Percentiles rank a stretch among this genome's conserved stretches.
phyloP scores from a whole-genome alignment of 2,888 invertebrate species.

The Idaea biselata region DNA sequence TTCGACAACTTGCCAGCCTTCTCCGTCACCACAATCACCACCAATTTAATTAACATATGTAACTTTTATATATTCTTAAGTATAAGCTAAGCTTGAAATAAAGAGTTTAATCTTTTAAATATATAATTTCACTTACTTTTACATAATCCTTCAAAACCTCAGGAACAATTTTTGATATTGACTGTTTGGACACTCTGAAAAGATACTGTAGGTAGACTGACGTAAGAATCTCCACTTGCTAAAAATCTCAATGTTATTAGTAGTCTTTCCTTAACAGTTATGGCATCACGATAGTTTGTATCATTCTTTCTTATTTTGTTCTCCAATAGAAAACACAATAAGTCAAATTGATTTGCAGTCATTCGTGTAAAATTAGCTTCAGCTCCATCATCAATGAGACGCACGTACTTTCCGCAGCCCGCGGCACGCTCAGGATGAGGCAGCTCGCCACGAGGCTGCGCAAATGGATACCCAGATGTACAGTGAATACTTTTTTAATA shows the following conservation, averaged over 20 bases:
- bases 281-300: slow-evolving; percentile 16
- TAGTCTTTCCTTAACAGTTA: slow-evolving; percentile 16
- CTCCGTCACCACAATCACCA: slow-evolving; percentile 12
- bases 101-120: slow-evolving; percentile 6
- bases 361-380: slow-evolving; percentile 11
- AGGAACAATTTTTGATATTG: slow-evolving; percentile 15
- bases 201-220: slow-evolving; percentile 15
- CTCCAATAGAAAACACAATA: slow-evolving; percentile 2
- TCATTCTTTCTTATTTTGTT: slow-evolving; percentile 16
- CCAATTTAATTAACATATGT: slow-evolving; percentile 11
- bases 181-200: slow-evolving; percentile 18
- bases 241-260: slow-evolving; percentile 16
- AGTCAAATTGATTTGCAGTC: slow-evolving; percentile 11
- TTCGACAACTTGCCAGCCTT: slow-evolving; percentile 12
- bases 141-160: slow-evolving; percentile 12
- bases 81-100: slow-evolving; percentile 8
- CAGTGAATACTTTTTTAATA: too few species aligned
- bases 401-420: too few species aligned
- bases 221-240: slow-evolving; percentile 19
- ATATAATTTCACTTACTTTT: background rate
- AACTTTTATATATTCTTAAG: slow-evolving; percentile 8
- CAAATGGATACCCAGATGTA: too few species aligned
- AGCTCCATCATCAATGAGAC: slow-evolving; percentile 5
- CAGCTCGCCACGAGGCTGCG: too few species aligned
- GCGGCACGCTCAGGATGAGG: too few species aligned